phyloP scores from a whole-genome alignment of 2,113 vertebrate genomes.

The zebrafish (Danio rerio) region DNA sequence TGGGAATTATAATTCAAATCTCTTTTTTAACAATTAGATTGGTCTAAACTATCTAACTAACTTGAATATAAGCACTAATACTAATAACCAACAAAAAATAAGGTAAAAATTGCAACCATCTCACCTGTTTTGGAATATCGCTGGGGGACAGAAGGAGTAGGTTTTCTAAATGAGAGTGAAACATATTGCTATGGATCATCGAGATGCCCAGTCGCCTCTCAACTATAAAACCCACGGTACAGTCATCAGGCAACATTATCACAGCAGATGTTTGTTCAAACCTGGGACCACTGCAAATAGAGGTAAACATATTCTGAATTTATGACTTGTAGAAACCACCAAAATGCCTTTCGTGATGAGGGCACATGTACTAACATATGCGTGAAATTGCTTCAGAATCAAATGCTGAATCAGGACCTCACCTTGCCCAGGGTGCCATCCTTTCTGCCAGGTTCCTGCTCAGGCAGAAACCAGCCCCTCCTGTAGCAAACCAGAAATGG shows the following conservation, averaged over 20 bases:
- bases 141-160: slow-evolving; percentile 79
- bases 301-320: slow-evolving; percentile 31
- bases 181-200: slow-evolving; percentile 82
- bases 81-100: background rate
- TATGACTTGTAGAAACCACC: background rate
- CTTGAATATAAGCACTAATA: no score
- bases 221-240: slow-evolving; percentile 91
- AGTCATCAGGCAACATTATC: slow-evolving; percentile 91
- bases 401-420: slow-evolving; percentile 56
- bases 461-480: slow-evolving; percentile 93
- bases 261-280: slow-evolving; percentile 83
- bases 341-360: background rate
- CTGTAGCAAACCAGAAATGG: slow-evolving; percentile 93
- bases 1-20: no score
- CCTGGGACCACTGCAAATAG: slow-evolving; percentile 74
- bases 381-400: background rate
- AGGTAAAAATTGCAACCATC: background rate
- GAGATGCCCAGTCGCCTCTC: slow-evolving; percentile 81
- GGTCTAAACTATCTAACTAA: no score
- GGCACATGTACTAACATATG: background rate
- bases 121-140: slow-evolving; percentile 78
- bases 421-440: slow-evolving; percentile 94
- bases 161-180: slow-evolving; percentile 94
- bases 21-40: no score
- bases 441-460: slow-evolving; percentile 83